These are phyloP conservation scores for Neosilurus hyrtlii DNA, from an alignment of 2,797 vertebrate genomes.

Conservation along the genomic window DNA sequence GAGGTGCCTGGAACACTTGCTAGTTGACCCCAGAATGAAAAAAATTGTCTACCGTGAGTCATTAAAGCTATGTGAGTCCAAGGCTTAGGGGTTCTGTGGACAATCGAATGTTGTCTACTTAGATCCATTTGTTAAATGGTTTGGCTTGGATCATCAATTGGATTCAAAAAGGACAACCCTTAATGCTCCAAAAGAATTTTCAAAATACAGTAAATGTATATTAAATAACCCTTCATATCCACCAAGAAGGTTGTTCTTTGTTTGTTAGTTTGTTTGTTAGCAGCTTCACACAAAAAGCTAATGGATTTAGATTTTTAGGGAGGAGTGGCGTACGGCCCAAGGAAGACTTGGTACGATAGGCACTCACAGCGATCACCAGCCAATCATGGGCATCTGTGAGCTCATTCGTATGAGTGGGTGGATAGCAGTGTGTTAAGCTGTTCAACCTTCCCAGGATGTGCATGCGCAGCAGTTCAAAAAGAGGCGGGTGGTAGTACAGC, in stretches of 20 bases:
- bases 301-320: not conserved
- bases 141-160: not conserved
- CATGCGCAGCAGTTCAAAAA: too few relatives aligned
- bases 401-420: too few relatives aligned
- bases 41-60: too few relatives aligned
- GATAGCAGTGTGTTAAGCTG: too few relatives aligned
- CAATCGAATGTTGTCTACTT: not conserved
- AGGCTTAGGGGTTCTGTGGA: not conserved
- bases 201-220: not conserved
- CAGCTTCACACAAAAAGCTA: not conserved
- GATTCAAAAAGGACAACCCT: not conserved
- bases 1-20: too few relatives aligned
- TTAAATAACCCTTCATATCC: not conserved
- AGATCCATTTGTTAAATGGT: not conserved
- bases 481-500: too few relatives aligned
- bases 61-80: too few relatives aligned
- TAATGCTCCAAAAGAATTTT: not conserved
- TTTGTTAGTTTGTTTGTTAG: not conserved
- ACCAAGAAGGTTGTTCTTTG: not conserved
- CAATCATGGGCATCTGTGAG: too few relatives aligned
- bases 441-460: too few relatives aligned
- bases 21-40: too few relatives aligned
- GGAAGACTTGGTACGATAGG: too few relatives aligned
- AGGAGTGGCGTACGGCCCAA: not conserved
- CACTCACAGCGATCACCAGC: too few relatives aligned